Evolutionary conservation across 2,888 invertebrate species (phyloP), one percentile per base, ranked within the genome.

Genomic region (Ganaspis brasiliensis): DNA sequence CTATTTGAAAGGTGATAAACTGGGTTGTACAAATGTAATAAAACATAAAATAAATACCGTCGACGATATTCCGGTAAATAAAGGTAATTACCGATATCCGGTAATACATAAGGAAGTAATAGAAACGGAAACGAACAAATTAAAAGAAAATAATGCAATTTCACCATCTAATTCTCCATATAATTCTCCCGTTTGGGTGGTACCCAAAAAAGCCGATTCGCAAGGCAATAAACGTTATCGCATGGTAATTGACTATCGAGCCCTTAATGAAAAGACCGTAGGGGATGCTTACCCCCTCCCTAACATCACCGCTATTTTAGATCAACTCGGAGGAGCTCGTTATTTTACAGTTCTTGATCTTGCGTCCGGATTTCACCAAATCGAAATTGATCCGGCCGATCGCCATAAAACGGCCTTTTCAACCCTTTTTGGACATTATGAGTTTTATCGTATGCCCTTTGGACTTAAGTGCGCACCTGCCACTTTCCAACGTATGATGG

Each of bases 401-500:
- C 2, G 31, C 2, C 31, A 31, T 31, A 31, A 31, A 31, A 31
- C 31, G 6, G 31, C 31, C 3, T 31, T 31, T 31, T 31, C 31
- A 31, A 31, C 31, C 31, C 31, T 31, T 31, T 31, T 31, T 6
- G 31, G 31, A 31, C 0, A 87, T 89, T 89, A 79, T 49, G 82
- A 88, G 78, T 89, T 78, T 67, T 76, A 81, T 1, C 49, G 80
- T 0, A 86, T 89, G 86, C 84, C 87, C 5, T 89, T 89, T 56
- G 89, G 89, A 9, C 77, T 90, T 1, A 74, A 79, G 12, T 85
- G 85, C 3, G 84, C 86, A 0, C 85, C 86, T 5, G 78, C 80
- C 2, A 86, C 85, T 2, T 89, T 88, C 77, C 88, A 87, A 74
- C 73, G 85, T 5, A 59, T 87, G 24, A 87, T 89, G 84, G 85